A percentile compares a stretch with the other conserved stretches of the same genome.
Evolutionary conservation across 1,140 invertebrate genomes (phyloP).

Genomic region (Drosophila kikkawai): DNA sequence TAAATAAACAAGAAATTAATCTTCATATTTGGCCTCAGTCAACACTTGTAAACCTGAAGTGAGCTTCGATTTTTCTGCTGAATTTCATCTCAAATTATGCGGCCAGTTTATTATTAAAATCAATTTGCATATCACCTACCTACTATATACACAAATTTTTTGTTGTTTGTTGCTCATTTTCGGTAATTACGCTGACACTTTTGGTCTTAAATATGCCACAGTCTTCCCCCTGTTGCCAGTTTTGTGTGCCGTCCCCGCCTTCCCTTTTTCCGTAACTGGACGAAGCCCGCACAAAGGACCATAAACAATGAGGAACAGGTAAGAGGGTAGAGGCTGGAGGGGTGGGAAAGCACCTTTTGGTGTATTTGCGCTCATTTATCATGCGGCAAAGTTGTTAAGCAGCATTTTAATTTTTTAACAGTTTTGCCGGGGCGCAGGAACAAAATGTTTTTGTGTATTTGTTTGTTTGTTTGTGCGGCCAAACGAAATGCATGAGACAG

Average conservation of each 20-base stretch:
- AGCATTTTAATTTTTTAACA: slow-evolving; percentile 81
- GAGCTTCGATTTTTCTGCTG: slow-evolving; percentile 13
- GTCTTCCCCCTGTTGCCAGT: slow-evolving; percentile 10
- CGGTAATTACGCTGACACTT: slow-evolving; percentile 72
- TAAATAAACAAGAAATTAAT: slow-evolving; percentile 7
- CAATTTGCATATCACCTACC: slow-evolving; percentile 57
- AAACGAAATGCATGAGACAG: slow-evolving; percentile 57
- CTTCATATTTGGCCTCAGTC: slow-evolving; percentile 18
- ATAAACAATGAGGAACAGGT: slow-evolving; percentile 63
- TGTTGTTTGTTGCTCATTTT: slow-evolving; percentile 52
- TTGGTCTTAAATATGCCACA: slow-evolving; percentile 67
- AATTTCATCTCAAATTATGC: slow-evolving; percentile 51
- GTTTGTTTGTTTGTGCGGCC: slow-evolving; percentile 46
- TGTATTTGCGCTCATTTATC: slow-evolving; percentile 76
- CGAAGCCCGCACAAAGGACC: slow-evolving; percentile 55
- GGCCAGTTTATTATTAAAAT: slow-evolving; percentile 51
- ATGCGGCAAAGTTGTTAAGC: slow-evolving; percentile 78
- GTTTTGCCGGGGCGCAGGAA: slow-evolving; percentile 70
- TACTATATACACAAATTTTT: slow-evolving; percentile 1
- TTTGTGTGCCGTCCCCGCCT: slow-evolving; percentile 1
- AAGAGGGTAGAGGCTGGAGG: slow-evolving; percentile 1
- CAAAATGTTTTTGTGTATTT: slow-evolving; percentile 67
- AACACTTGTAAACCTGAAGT: slow-evolving; percentile 25
- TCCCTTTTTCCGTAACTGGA: slow-evolving; percentile 19
- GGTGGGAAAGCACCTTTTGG: slow-evolving; percentile 54